Evolutionary conservation across 2,888 invertebrate species (phyloP).

Genomic region (Nomada ruficornis): DNA sequence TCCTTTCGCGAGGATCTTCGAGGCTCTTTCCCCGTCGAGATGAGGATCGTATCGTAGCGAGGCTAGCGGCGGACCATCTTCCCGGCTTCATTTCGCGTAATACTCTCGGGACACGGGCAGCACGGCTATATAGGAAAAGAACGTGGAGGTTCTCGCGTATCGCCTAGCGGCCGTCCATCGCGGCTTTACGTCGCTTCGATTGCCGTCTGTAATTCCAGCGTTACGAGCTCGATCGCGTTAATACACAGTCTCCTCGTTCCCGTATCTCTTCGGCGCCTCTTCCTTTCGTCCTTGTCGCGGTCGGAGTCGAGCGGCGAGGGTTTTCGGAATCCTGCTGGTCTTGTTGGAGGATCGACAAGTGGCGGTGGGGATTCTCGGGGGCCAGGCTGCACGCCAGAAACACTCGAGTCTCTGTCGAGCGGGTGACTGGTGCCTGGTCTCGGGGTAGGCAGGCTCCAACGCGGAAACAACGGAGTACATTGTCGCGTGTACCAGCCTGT

Average conservation of each 20-base stretch:
- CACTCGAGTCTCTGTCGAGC: constrained; percentile 54
- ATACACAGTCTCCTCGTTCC: constrained; percentile 51
- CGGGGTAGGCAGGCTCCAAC: constrained; percentile 62
- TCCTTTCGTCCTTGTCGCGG: neutral
- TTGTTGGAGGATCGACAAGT: neutral
- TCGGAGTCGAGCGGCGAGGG: neutral
- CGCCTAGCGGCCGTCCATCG: constrained; percentile 60
- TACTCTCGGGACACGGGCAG: constrained; percentile 72
- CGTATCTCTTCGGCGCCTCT: constrained; percentile 5
- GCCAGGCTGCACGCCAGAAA: constrained; percentile 6
- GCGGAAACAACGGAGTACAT: constrained; percentile 80
- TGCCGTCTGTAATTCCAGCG: constrained; percentile 70
- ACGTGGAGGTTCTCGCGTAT: constrained; percentile 31
- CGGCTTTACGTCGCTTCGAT: constrained; percentile 71
- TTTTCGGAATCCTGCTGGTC: too few species aligned
- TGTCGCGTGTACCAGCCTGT: constrained; percentile 69
- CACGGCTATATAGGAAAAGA: constrained; percentile 35
- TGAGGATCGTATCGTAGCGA: constrained; percentile 73
- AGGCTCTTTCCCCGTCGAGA: constrained; percentile 61
- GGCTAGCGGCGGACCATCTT: constrained; percentile 66
- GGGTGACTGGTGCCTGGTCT: constrained; percentile 43
- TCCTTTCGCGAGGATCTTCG: constrained; percentile 75
- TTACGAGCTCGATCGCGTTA: constrained; percentile 73
- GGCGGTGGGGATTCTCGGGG: neutral
- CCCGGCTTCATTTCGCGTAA: constrained; percentile 78